These are phyloP conservation scores for Adelognathus sp. DNA, from an alignment of 2,888 invertebrate species.

Conservation along the genomic window DNA sequence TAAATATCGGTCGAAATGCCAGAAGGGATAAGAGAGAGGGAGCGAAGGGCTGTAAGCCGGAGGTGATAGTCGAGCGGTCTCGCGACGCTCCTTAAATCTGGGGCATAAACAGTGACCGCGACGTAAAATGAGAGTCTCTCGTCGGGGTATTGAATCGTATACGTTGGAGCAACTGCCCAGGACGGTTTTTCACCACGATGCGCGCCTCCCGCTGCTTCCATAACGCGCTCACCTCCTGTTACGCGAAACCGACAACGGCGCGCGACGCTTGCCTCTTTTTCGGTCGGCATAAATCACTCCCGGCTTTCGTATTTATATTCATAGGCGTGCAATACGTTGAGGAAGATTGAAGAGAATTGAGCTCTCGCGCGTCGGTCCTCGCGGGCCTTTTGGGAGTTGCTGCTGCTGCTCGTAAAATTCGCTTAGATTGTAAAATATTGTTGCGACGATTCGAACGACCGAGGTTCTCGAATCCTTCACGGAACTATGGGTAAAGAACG, in stretches of 20 bases:
- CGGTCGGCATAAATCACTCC: constrained; percentile 76
- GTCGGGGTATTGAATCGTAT: constrained; percentile 72
- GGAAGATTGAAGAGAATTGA: constrained; percentile 76
- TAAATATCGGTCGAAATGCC: constrained; percentile 72
- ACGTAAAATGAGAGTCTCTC: constrained; percentile 70
- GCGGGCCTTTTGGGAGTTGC: constrained; percentile 72
- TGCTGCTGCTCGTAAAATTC: constrained; percentile 77
- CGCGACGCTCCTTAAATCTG: constrained; percentile 75
- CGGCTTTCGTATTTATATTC: constrained; percentile 77
- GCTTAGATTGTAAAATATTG: constrained; percentile 78
- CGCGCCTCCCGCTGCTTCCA: constrained; percentile 50
- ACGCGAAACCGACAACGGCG: constrained; percentile 10
- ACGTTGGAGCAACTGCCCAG: constrained; percentile 54
- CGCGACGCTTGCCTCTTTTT: constrained; percentile 23
- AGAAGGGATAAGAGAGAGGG: constrained; percentile 42
- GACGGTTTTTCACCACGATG: constrained; percentile 37
- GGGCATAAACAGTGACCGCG: constrained; percentile 78
- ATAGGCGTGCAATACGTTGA: constrained; percentile 73
- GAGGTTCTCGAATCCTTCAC: constrained; percentile 4
- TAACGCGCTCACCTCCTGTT: constrained; percentile 44
- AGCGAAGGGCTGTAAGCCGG: not conserved
- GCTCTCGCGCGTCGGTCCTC: constrained; percentile 29
- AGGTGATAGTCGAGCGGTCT: constrained; percentile 65
- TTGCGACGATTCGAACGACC: constrained; percentile 62
- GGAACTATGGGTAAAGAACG: not conserved